A percentile compares a stretch with the other conserved stretches of the same genome.
Evolutionary conservation across 2,888 invertebrate genomes (phyloP).

Genomic region (Eristalis tenax): DNA sequence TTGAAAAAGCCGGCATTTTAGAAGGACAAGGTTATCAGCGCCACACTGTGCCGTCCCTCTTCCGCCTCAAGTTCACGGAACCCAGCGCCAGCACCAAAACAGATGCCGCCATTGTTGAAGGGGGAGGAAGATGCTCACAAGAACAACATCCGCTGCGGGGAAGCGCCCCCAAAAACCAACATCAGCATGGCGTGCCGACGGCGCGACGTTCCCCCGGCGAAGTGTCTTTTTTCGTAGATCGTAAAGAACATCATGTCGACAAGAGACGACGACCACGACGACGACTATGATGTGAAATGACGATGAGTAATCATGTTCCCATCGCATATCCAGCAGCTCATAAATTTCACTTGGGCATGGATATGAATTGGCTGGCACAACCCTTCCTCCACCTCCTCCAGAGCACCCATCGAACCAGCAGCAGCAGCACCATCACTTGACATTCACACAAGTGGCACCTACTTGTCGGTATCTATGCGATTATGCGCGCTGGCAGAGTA

Average conservation of each 20-base stretch:
- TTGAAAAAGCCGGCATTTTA: slow-evolving; percentile 40
- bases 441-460: slow-evolving; percentile 13
- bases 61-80: slow-evolving; percentile 30
- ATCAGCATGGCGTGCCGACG: neutral
- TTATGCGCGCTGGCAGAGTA: slow-evolving; percentile 45
- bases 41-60: slow-evolving; percentile 1
- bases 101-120: slow-evolving; percentile 21
- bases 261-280: neutral
- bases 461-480: slow-evolving; percentile 41
- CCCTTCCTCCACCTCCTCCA: slow-evolving; percentile 4
- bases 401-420: slow-evolving; percentile 9
- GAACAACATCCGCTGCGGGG: slow-evolving; percentile 56
- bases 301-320: slow-evolving; percentile 70
- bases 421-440: slow-evolving; percentile 10
- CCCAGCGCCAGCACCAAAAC: slow-evolving; percentile 58
- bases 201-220: slow-evolving; percentile 20
- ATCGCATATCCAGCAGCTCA: slow-evolving; percentile 71
- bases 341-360: slow-evolving; percentile 61
- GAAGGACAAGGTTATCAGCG: slow-evolving; percentile 63
- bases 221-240: slow-evolving; percentile 70
- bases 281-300: slow-evolving; percentile 45
- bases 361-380: slow-evolving; percentile 56
- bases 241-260: slow-evolving; percentile 58
- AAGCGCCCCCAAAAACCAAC: slow-evolving; percentile 16
- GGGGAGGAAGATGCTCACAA: slow-evolving; percentile 38